phyloP scores from a whole-genome alignment of 1,140 invertebrate species.

The Eumeta japonica region DNA sequence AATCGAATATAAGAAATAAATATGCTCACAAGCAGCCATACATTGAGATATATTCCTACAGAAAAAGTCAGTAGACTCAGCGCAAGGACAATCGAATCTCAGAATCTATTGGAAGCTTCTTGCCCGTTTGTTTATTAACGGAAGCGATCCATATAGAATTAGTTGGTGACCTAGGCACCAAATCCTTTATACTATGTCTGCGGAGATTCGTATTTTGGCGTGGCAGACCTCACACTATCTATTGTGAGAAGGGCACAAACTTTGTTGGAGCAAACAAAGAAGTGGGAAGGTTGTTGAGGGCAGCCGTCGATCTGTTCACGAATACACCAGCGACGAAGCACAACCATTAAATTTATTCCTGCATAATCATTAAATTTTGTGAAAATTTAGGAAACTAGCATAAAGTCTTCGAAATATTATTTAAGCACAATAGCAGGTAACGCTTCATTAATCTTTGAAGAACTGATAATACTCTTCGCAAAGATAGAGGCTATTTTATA shows the following conservation, averaged over 20 bases:
- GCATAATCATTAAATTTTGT: constrained; percentile 1
- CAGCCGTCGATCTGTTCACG: not conserved
- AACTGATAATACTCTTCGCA: constrained; percentile 9
- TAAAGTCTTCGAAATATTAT: not conserved
- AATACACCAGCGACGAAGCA: constrained; percentile 1
- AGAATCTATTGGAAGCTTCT: no score
- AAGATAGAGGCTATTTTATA: constrained; percentile 11
- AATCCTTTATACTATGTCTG: no score
- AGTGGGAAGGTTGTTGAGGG: not conserved
- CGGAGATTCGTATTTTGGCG: not conserved
- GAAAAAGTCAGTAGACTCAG: not conserved
- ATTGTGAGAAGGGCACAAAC: constrained; percentile 10
- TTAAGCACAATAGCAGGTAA: constrained; percentile 1
- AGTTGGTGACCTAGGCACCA: not conserved
- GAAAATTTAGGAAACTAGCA: not conserved
- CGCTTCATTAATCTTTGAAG: constrained; percentile 7
- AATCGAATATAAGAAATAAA: constrained; percentile 10
- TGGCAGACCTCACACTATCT: not conserved
- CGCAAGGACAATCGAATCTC: not conserved
- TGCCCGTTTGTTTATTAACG: not conserved
- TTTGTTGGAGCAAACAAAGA: constrained; percentile 8
- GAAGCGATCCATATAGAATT: not conserved
- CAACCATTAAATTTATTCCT: constrained; percentile 1
- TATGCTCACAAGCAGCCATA: constrained; percentile 3
- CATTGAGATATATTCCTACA: constrained; percentile 6